Evolutionary conservation across 2,113 vertebrate species (phyloP), one percentile per base, ranked within the genome.

Genomic region (Aptenodytes patagonicus): DNA sequence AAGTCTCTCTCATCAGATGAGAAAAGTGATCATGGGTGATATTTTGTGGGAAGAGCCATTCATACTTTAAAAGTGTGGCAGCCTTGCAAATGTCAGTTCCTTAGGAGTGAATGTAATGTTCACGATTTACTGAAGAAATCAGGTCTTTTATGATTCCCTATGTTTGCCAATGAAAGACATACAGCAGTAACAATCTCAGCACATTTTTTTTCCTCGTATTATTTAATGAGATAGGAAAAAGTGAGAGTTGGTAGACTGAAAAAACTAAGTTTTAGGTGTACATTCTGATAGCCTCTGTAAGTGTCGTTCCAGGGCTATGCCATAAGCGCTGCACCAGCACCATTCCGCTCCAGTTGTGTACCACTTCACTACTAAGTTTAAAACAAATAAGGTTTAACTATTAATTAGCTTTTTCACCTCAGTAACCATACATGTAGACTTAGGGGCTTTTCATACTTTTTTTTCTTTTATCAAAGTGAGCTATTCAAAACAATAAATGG

Each of bases 241-340:
- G 10, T 40, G 36, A 81, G 34, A 69, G 36, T 40, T 77, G 16
- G 9, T 49, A 38, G 17, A 31, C 5, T 38, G 20, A 17, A 40
- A n/a, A 72, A 77, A 11, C 14, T 12, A 52, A 54, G 5, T 28
- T 52, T 31, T 75, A 61, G 10, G 11, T 70, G 20, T 80, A 34
- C 4, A 6, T 93, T 83, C 51, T 49, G 29, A 24, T 54, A 51
- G 18, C 17, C 4, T 72, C 46, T 24, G 2, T 40, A 73, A 61
- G 9, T 47, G 19, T 61, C 0, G 0, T 49, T 87, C 11, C 26
- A 55, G 11, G 22, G 5, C n/a, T 73, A 38, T 61, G 29, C 38
- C 10, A 1, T 38, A 71, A 87, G 25, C 1, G 1, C 26, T 55
- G 26, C n/a, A 20, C 15, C 31, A 62, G n/a, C 1, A 0, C 26